These are phyloP conservation scores for Cacatua alba DNA, from an alignment of 2,113 vertebrate species.

Conservation along the genomic window DNA sequence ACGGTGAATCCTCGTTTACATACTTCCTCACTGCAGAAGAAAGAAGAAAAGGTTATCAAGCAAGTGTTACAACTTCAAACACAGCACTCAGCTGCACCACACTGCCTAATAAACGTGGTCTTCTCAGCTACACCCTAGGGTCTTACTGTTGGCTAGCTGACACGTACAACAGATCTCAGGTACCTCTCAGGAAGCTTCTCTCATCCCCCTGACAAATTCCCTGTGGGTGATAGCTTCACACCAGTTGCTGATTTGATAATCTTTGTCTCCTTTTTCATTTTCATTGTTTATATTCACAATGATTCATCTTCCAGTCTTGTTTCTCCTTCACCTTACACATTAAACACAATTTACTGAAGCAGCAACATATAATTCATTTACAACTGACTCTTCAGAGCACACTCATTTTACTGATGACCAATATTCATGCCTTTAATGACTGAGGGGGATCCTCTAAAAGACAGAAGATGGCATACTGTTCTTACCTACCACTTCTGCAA, in stretches of 20 bases:
- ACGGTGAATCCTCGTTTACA: constrained; percentile 97
- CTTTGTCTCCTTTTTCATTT: not conserved
- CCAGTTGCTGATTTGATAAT: not conserved
- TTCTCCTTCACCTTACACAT: not conserved
- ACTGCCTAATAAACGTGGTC: accelerated
- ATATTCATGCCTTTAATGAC: not conserved
- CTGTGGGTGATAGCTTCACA: not conserved
- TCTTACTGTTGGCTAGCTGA: not conserved
- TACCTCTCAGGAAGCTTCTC: not conserved
- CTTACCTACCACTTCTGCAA: not conserved
- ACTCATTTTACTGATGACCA: not conserved
- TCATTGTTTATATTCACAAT: not conserved
- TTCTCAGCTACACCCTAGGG: not conserved
- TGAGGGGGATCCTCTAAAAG: not conserved
- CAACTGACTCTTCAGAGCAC: not conserved
- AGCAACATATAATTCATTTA: not conserved
- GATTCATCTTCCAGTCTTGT: not conserved
- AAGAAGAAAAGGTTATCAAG: constrained; percentile 39
- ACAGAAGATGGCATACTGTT: not conserved
- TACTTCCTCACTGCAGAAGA: constrained; percentile 88
- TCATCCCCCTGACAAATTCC: not conserved
- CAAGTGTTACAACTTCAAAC: not conserved
- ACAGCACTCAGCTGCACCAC: not conserved
- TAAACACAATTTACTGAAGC: not conserved
- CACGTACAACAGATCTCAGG: not conserved